Percentiles rank a stretch among this genome's conserved stretches.
phyloP scores from a whole-genome alignment of 2,797 vertebrate genomes.

The Molossus alvarezi region DNA sequence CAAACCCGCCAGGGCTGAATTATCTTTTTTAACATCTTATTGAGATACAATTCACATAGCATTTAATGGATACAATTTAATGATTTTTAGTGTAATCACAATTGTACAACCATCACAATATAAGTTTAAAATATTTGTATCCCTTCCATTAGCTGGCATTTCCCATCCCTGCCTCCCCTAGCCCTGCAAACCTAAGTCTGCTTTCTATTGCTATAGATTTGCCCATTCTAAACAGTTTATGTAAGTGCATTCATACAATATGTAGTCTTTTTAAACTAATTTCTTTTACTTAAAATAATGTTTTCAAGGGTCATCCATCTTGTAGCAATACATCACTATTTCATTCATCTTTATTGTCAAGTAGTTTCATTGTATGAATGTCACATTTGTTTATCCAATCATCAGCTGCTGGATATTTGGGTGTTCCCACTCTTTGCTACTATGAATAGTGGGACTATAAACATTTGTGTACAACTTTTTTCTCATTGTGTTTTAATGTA shows the following conservation, averaged over 20 bases:
- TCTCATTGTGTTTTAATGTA: not conserved
- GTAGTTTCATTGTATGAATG: not conserved
- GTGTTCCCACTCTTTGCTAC: not conserved
- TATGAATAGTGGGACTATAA: not conserved
- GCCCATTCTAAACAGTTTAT: not conserved
- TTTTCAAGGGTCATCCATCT: not conserved
- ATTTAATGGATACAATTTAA: not conserved
- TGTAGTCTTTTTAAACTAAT: not conserved
- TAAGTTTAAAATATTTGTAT: not conserved
- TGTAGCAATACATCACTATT: not conserved
- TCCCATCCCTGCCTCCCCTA: not conserved
- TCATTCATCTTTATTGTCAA: not conserved
- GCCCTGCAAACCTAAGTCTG: not conserved
- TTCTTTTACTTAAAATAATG: not conserved
- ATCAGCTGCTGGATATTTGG: not conserved
- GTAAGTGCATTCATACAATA: not conserved
- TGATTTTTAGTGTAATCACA: slow-evolving; percentile 1
- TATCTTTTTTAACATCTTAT: slow-evolving; percentile 22
- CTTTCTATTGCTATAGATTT: not conserved
- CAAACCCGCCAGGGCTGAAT: not conserved
- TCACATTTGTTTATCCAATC: not conserved
- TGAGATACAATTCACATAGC: slow-evolving; percentile 11
- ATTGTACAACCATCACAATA: not conserved
- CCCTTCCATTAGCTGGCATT: not conserved
- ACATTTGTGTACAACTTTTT: not conserved